phyloP scores from a whole-genome alignment of 2,888 invertebrate genomes.

The Cerastis rubricosa region DNA sequence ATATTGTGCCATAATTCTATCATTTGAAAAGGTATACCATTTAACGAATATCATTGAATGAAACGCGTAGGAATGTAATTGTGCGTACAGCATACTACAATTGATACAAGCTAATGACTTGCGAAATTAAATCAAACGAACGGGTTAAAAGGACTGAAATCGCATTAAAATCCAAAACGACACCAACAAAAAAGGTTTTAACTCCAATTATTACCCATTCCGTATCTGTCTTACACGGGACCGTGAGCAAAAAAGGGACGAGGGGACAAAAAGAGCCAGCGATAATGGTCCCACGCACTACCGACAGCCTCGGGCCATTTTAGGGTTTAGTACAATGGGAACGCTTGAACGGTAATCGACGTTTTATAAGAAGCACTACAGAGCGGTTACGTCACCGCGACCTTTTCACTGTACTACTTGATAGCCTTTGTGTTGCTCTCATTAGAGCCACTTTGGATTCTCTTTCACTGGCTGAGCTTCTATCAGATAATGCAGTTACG shows the following conservation, averaged over 20 bases:
- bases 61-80: slow-evolving; percentile 51
- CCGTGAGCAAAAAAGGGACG: slow-evolving; percentile 79
- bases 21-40: slow-evolving; percentile 39
- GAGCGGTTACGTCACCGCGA: slow-evolving; percentile 76
- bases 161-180: slow-evolving; percentile 81
- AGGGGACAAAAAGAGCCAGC: slow-evolving; percentile 81
- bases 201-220: slow-evolving; percentile 87
- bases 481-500: slow-evolving; percentile 68
- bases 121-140: slow-evolving; percentile 79
- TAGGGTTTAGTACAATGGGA: slow-evolving; percentile 83
- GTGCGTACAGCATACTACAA: slow-evolving; percentile 66
- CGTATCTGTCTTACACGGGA: slow-evolving; percentile 86
- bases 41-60: slow-evolving; percentile 31
- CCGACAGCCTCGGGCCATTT: slow-evolving; percentile 78
- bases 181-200: slow-evolving; percentile 83
- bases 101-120: slow-evolving; percentile 78
- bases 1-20: slow-evolving; percentile 42
- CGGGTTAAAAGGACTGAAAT: slow-evolving; percentile 73
- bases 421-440: slow-evolving; percentile 79
- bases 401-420: slow-evolving; percentile 75
- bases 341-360: slow-evolving; percentile 82
- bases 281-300: slow-evolving; percentile 84
- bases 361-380: slow-evolving; percentile 82
- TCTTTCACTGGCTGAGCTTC: slow-evolving; percentile 69
- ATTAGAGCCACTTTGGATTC: slow-evolving; percentile 80